These are phyloP conservation scores for Drosophila athabasca DNA, from an alignment of 1,140 invertebrate genomes.

Conservation along the genomic window DNA sequence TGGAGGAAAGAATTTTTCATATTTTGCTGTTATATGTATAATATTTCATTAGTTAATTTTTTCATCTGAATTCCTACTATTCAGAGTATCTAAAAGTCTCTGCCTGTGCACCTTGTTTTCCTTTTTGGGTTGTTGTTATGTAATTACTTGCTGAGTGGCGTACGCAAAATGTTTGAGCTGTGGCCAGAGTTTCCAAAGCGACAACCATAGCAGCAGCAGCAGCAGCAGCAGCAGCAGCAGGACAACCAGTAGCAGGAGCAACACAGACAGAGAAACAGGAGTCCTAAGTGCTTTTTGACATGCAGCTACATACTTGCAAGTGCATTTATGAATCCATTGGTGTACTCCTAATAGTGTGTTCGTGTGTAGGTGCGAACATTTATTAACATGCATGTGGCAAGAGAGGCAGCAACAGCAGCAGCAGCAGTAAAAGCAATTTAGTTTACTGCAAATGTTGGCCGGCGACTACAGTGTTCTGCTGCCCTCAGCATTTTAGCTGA, in stretches of 20 bases:
- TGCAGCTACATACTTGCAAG: slow-evolving; percentile 56
- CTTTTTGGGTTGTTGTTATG: slow-evolving; percentile 54
- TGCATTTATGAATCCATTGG: slow-evolving; percentile 40
- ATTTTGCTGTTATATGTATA: too few relatives aligned
- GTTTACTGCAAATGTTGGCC: slow-evolving; percentile 73
- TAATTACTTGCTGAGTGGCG: slow-evolving; percentile 73
- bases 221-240: slow-evolving; percentile 12
- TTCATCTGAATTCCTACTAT: too few relatives aligned
- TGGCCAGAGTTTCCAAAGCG: slow-evolving; percentile 47
- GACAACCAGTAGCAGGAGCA: slow-evolving; percentile 5
- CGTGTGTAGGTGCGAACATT: slow-evolving; percentile 71
- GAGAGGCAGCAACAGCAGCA: not conserved
- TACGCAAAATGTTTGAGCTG: slow-evolving; percentile 75
- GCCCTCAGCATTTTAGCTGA: slow-evolving; percentile 70
- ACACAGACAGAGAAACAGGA: slow-evolving; percentile 20
- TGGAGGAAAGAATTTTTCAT: too few relatives aligned
- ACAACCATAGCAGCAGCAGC: slow-evolving; percentile 13
- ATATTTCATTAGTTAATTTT: too few relatives aligned
- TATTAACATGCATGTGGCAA: slow-evolving; percentile 71
- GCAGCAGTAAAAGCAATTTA: slow-evolving; percentile 75
- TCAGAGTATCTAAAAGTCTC: slow-evolving; percentile 3
- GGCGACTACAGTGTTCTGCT: slow-evolving; percentile 51
- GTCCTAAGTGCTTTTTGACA: slow-evolving; percentile 77
- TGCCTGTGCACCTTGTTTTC: slow-evolving; percentile 1
- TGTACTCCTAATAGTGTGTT: slow-evolving; percentile 12